Conservation (phyloP, 2,113 vertebrate genomes). For the Anser brachyrhynchus region DNA sequence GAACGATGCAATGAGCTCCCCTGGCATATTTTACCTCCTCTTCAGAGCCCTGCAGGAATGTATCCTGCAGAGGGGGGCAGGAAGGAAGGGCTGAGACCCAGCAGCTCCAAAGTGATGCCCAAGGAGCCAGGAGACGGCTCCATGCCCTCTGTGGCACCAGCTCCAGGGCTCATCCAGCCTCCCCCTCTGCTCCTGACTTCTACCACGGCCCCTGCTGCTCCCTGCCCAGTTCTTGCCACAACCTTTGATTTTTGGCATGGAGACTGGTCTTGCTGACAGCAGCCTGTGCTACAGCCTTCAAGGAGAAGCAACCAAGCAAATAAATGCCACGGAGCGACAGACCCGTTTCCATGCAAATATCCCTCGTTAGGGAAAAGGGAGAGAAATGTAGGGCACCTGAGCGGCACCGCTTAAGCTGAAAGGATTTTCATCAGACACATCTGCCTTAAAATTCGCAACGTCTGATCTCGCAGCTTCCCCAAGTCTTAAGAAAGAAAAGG, state of each 20-base stretch:
- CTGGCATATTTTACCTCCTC: not conserved
- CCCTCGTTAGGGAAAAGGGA: not conserved
- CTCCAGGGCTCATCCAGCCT: not conserved
- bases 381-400: not conserved
- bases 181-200: not conserved
- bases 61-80: not conserved
- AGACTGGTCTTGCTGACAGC: not conserved
- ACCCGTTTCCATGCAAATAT: not conserved
- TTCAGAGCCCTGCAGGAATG: not conserved
- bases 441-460: fast-evolving
- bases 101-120: fast-evolving
- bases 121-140: not conserved
- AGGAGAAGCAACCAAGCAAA: not conserved
- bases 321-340: not conserved
- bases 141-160: not conserved
- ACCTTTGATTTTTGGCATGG: not conserved
- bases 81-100: not conserved
- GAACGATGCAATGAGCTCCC: not conserved
- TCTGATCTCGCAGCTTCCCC: not conserved
- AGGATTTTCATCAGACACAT: not conserved
- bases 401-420: not conserved
- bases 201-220: not conserved
- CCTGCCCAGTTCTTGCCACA: not conserved
- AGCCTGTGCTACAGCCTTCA: not conserved
- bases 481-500: not conserved